phyloP scores from a whole-genome alignment of 2,888 invertebrate species.

The Ypsolopha sequella region DNA sequence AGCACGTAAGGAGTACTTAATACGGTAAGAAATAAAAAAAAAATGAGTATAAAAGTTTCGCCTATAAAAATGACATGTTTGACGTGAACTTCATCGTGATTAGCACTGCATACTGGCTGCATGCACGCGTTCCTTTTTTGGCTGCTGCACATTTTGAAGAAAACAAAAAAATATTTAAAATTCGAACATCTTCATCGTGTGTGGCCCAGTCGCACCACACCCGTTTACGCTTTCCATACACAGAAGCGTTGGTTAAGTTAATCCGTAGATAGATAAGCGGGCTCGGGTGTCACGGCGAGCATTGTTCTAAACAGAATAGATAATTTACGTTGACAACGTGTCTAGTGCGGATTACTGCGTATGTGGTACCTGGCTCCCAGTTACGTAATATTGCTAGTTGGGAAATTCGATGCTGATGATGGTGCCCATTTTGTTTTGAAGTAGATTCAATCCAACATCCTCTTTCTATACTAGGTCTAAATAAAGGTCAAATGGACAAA shows the following conservation, averaged over 20 bases:
- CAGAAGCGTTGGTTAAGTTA: constrained; percentile 19
- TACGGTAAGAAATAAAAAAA: too few relatives aligned
- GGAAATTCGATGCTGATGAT: too few relatives aligned
- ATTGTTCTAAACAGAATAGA: constrained; percentile 39
- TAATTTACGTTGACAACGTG: constrained; percentile 29
- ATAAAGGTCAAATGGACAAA: too few relatives aligned
- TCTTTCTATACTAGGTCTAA: too few relatives aligned
- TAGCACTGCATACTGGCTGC: too few relatives aligned
- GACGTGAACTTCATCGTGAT: too few relatives aligned
- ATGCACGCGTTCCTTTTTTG: too few relatives aligned
- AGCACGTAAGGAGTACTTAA: too few relatives aligned
- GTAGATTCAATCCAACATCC: too few relatives aligned
- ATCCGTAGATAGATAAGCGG: constrained; percentile 25
- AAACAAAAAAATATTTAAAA: constrained; percentile 16
- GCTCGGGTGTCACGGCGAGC: constrained; percentile 10
- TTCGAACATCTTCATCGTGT: constrained; percentile 24
- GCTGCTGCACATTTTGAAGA: neutral
- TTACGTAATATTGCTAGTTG: neutral
- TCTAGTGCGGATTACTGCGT: constrained; percentile 19
- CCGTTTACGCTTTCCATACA: constrained; percentile 11
- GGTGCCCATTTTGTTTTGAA: too few relatives aligned
- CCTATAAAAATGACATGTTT: too few relatives aligned
- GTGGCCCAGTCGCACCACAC: constrained; percentile 27
- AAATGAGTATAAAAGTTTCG: too few relatives aligned
- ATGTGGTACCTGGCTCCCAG: constrained; percentile 3